Base-by-base conservation (phyloP, 2,113 vertebrate species). In the Myxocyprinus asiaticus region DNA sequence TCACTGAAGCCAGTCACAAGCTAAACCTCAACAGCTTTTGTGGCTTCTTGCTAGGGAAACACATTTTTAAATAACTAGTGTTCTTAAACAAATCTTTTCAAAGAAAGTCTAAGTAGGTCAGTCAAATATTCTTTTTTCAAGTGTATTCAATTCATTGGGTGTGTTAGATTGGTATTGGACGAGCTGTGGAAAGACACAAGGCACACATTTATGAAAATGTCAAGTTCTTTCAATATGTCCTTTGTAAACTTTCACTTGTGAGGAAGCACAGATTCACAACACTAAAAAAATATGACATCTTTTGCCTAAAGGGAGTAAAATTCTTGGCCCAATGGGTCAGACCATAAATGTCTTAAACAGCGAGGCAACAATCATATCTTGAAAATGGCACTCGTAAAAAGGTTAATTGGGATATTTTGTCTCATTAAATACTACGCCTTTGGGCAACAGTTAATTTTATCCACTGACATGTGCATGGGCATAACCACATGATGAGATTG, bases 401-500 rank as follows among this genome's bases (percentile, higher is more conserved):
- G 80, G 80, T 82, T 82, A 82, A 82, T 71, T 82, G 67, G 75
- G 75, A 78, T 67, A 64, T 77, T 82, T 82, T 33, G 22, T 33
- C 22, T 33, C 22, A 33, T 33, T 33, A 33, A 33, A 33, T 33
- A 72, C 74, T 63, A n/a, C 59, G 76, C 75, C 76, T 82, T 67
- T 51, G 68, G 81, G 76, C 74, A 14, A 93, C 94, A 93, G 85
- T 79, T 7, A 10, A 79, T 88, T 83, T 66, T 51, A 69, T 71
- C 69, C 83, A 61, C 58, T 85, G 81, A 83, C 22, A 33, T 50
- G 79, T 47, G 80, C 64, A 66, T 67, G 70, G 67, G 59, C 73
- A 84, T 83, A 67, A 62, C 81, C 65, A 61, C 65, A 55, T 77
- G 61, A 73, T 63, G 58, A 77, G 67, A 59, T 64, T 53, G 42